These are phyloP conservation scores for Lordiphosa stackelbergi DNA, from an alignment of 1,140 invertebrate species.

Conservation along the genomic window DNA sequence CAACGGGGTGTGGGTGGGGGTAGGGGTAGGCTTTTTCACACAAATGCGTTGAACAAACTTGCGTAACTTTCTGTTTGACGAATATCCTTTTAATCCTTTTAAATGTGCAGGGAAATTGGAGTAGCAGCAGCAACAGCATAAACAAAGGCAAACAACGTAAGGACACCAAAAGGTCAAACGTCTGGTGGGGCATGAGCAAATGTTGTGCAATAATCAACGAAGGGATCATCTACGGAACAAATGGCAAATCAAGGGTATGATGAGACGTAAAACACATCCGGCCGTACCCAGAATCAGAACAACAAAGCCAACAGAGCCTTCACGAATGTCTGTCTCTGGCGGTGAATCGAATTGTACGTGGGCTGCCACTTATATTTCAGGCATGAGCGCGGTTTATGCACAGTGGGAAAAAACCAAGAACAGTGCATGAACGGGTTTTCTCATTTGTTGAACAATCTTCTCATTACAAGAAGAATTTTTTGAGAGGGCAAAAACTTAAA, in stretches of 20 bases:
- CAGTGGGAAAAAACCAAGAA: too few species aligned
- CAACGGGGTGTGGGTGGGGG: not conserved
- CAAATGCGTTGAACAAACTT: constrained; percentile 52
- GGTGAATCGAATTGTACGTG: constrained; percentile 21
- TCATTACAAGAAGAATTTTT: too few species aligned
- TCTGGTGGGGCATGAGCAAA: constrained; percentile 39
- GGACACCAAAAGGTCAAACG: constrained; percentile 65
- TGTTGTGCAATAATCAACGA: constrained; percentile 71
- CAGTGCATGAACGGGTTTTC: too few species aligned
- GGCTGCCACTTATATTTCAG: too few species aligned
- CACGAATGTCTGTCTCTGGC: constrained; percentile 13
- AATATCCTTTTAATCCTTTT: constrained; percentile 74
- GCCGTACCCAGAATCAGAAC: constrained; percentile 28
- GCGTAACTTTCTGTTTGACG: constrained; percentile 64
- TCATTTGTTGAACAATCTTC: too few species aligned
- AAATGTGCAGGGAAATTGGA: constrained; percentile 71
- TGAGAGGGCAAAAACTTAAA: too few species aligned
- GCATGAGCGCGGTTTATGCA: too few species aligned
- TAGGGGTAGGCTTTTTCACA: constrained; percentile 23
- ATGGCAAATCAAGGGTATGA: constrained; percentile 69
- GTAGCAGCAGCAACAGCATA: constrained; percentile 43
- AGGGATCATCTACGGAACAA: constrained; percentile 71
- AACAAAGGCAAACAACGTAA: constrained; percentile 53
- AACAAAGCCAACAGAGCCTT: constrained; percentile 42
- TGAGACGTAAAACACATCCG: constrained; percentile 62